A percentile compares a stretch with the other conserved stretches of the same genome.
phyloP scores from a whole-genome alignment of 1,140 invertebrate genomes.

The Meteorus sp. region DNA sequence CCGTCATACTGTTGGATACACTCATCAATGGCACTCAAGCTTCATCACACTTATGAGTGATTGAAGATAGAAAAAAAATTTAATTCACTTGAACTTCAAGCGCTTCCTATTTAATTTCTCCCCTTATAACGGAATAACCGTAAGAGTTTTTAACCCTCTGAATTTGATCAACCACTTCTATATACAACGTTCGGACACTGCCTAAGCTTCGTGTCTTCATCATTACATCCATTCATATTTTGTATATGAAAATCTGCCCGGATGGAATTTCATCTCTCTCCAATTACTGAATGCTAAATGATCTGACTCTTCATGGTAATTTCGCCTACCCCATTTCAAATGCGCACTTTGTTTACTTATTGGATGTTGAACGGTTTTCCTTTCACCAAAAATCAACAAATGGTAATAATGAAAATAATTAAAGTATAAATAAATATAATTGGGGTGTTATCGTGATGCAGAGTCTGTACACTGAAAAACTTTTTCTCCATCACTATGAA shows the following conservation, averaged over 20 bases:
- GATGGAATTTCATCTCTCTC: constrained; percentile 7
- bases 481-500: too few species aligned
- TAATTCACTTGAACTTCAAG: neutral
- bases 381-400: neutral
- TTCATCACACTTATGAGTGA: neutral
- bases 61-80: neutral
- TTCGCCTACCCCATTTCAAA: neutral
- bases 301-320: constrained; percentile 15
- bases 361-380: neutral
- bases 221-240: too few species aligned
- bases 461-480: too few species aligned
- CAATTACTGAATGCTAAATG: constrained; percentile 15
- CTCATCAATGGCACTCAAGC: neutral
- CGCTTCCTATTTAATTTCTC: neutral
- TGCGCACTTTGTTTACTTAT: neutral
- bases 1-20: too few species aligned
- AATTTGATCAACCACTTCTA: neutral
- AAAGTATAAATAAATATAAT: too few species aligned
- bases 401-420: constrained; percentile 24
- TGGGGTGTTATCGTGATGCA: too few species aligned
- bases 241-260: constrained; percentile 3
- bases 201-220: neutral
- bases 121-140: neutral
- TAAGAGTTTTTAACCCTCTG: constrained; percentile 1
- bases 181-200: neutral